Evolutionary conservation across 2,113 vertebrate genomes (phyloP).

Genomic region (Argyrosomus japonicus): DNA sequence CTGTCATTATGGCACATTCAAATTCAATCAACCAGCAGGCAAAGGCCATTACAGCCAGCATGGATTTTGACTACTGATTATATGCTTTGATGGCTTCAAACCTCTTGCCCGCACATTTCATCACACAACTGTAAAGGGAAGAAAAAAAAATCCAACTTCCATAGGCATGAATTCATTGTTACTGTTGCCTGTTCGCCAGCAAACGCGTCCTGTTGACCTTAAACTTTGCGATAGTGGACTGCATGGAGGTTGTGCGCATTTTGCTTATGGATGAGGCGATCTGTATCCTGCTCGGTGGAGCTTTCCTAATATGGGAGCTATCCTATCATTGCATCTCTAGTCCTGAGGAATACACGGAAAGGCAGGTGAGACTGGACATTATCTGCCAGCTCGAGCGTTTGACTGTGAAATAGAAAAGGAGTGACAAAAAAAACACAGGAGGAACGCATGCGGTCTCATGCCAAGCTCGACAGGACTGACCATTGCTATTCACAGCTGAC

Average conservation of each 20-base stretch:
- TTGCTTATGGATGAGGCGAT: slow-evolving; percentile 34
- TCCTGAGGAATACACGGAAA: slow-evolving; percentile 12
- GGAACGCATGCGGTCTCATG: background rate
- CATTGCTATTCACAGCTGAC: slow-evolving; percentile 21
- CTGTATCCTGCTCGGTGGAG: slow-evolving; percentile 13
- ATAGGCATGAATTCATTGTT: slow-evolving; percentile 10
- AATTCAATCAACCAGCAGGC: slow-evolving; percentile 72
- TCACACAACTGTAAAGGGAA: slow-evolving; percentile 15
- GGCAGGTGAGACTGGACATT: slow-evolving; percentile 17
- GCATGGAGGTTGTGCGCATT: background rate
- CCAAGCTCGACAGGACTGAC: background rate
- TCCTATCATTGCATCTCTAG: slow-evolving; percentile 33
- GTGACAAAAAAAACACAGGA: slow-evolving; percentile 2
- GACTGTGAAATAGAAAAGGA: slow-evolving; percentile 43
- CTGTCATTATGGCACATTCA: slow-evolving; percentile 70
- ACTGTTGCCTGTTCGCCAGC: slow-evolving; percentile 9
- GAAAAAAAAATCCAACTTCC: slow-evolving; percentile 17
- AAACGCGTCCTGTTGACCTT: slow-evolving; percentile 6
- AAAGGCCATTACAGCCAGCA: slow-evolving; percentile 71
- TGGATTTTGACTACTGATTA: slow-evolving; percentile 77
- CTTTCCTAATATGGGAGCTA: slow-evolving; percentile 17
- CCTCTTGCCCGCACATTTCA: slow-evolving; percentile 35
- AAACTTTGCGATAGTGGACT: slow-evolving; percentile 21
- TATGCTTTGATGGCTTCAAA: slow-evolving; percentile 70
- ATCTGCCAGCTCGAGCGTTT: background rate